A percentile compares a stretch with the other conserved stretches of the same genome.
Conservation (phyloP, 2,797 vertebrate species). For the Alectoris magna region DNA sequence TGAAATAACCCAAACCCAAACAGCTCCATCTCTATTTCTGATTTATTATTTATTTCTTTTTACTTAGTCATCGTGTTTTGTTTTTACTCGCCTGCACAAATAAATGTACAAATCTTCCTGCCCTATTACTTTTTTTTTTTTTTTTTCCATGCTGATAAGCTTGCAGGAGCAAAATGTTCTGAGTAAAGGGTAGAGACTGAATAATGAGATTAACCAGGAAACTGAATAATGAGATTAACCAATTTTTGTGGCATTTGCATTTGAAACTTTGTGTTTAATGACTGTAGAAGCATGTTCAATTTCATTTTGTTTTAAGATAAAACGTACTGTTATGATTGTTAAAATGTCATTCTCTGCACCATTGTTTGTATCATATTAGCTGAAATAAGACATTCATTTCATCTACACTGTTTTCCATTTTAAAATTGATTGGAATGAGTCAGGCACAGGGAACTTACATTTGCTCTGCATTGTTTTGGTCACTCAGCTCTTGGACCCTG, state of each 20-base stretch:
- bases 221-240: not conserved
- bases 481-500: not conserved
- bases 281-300: not conserved
- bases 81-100: not conserved
- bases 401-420: not conserved
- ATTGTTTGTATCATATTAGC: not conserved
- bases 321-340: not conserved
- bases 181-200: not conserved
- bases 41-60: not conserved
- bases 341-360: not conserved
- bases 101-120: not conserved
- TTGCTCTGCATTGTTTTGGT: not conserved
- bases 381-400: not conserved
- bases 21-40: not conserved
- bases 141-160: not conserved
- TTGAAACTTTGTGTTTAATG: not conserved
- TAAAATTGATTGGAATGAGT: not conserved
- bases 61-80: not conserved
- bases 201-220: not conserved
- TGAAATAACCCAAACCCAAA: not conserved
- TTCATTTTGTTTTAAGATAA: not conserved
- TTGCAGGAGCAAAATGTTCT: not conserved
- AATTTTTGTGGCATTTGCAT: not conserved
- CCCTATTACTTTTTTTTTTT: not conserved
- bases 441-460: not conserved